A percentile compares a stretch with the other conserved stretches of the same genome.
phyloP scores from a whole-genome alignment of 2,888 invertebrate species.

The Cheiracanthium punctorium region DNA sequence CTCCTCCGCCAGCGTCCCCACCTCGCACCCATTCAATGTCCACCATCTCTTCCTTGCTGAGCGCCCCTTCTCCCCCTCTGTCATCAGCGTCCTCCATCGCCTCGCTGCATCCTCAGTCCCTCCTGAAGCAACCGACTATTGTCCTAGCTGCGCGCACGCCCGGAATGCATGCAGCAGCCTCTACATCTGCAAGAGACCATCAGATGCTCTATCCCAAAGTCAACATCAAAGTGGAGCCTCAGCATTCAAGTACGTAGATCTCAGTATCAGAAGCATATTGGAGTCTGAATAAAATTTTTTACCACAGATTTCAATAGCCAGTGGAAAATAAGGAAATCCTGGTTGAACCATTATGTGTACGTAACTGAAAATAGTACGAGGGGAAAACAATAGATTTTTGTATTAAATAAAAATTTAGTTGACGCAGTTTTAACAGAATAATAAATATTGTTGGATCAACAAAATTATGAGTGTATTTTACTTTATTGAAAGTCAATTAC shows the following conservation, averaged over 20 bases:
- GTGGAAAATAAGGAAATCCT: no score
- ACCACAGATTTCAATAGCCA: not conserved
- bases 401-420: no score
- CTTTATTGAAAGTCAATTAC: no score
- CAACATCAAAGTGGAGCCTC: constrained; percentile 83
- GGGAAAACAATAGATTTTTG: no score
- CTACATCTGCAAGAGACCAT: constrained; percentile 74
- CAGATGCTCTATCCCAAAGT: constrained; percentile 80
- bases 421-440: no score
- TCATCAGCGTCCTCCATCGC: constrained; percentile 72
- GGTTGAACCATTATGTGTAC: no score
- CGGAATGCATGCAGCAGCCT: not conserved
- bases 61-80: constrained; percentile 61
- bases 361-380: no score
- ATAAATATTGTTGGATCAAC: no score
- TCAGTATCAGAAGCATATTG: constrained; percentile 32
- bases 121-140: constrained; percentile 79
- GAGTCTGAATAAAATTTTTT: not conserved
- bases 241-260: constrained; percentile 74
- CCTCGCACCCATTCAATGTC: constrained; percentile 72
- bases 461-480: no score
- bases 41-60: constrained; percentile 70
- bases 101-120: constrained; percentile 79
- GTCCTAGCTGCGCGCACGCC: constrained; percentile 74
- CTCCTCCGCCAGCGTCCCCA: constrained; percentile 77